These are phyloP conservation scores for Cotesia typhae DNA, from an alignment of 1,140 invertebrate genomes.

Conservation along the genomic window DNA sequence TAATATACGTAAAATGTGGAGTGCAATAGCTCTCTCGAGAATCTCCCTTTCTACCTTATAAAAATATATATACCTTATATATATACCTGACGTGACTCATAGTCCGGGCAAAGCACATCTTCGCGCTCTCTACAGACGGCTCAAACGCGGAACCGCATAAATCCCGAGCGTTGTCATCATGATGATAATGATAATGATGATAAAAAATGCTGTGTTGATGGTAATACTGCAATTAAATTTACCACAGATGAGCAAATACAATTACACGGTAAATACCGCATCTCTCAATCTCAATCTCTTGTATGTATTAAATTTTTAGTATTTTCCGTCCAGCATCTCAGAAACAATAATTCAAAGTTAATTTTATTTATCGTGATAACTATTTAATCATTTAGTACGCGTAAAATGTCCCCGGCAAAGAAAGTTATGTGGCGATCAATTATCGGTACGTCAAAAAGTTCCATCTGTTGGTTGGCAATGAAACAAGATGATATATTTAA, in stretches of 20 bases:
- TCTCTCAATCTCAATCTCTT: not conserved
- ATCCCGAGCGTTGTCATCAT: constrained; percentile 1
- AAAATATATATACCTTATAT: not conserved
- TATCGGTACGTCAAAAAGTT: too few relatives aligned
- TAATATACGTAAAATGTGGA: too few relatives aligned
- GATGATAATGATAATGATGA: too few relatives aligned
- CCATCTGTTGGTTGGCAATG: not conserved
- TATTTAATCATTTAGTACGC: not conserved
- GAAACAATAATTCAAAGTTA: constrained; percentile 25
- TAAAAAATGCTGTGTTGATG: not conserved
- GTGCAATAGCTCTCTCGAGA: too few relatives aligned
- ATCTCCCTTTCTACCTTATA: too few relatives aligned
- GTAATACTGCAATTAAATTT: constrained; percentile 24
- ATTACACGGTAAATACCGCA: constrained; percentile 19
- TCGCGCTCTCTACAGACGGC: not conserved
- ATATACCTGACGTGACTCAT: not conserved
- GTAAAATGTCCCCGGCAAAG: too few relatives aligned
- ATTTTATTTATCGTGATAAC: constrained; percentile 5
- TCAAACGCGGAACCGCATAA: constrained; percentile 24
- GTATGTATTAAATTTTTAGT: not conserved
- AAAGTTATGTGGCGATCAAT: too few relatives aligned
- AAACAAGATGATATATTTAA: not conserved
- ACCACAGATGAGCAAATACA: constrained; percentile 18
- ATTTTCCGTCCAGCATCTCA: not conserved
- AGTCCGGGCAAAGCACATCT: not conserved